Conservation (phyloP, 1,140 invertebrate species). For the Eriosoma lanigerum region DNA sequence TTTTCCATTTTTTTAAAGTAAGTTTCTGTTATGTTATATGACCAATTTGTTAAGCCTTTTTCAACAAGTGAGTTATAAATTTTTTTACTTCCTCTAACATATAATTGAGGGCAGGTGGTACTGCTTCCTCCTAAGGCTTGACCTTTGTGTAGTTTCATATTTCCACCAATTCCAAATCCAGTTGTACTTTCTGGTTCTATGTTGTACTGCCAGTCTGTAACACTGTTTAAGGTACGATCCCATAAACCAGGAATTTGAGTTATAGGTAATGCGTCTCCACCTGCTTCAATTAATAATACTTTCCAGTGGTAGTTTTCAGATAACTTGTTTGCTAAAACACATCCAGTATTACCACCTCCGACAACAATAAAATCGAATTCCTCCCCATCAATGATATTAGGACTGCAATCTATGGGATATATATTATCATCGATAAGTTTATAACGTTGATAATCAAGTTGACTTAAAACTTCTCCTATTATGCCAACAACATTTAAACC, state of each 20-base stretch:
- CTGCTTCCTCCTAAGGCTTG: conserved; percentile 76
- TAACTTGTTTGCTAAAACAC: conserved; percentile 63
- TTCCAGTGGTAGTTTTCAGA: conserved; percentile 60
- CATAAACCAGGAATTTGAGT: conserved; percentile 52
- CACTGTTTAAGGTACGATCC: not conserved
- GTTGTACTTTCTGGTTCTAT: conserved; percentile 60
- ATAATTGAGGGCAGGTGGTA: conserved; percentile 95
- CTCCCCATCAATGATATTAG: not conserved
- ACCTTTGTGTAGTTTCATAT: conserved; percentile 61
- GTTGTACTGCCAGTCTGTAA: conserved; percentile 39
- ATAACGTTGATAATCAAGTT: conserved; percentile 26
- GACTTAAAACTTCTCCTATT: conserved; percentile 26
- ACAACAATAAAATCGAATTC: conserved; percentile 54
- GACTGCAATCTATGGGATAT: conserved; percentile 32
- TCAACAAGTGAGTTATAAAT: conserved; percentile 93
- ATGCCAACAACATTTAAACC: conserved; percentile 37
- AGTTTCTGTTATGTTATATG: conserved; percentile 69
- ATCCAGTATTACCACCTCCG: conserved; percentile 59
- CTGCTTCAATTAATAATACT: conserved; percentile 65
- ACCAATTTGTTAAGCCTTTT: conserved; percentile 70
- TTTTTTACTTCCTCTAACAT: conserved; percentile 85
- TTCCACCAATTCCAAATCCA: conserved; percentile 61
- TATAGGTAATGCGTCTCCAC: conserved; percentile 65
- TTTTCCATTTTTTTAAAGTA: conserved; percentile 67
- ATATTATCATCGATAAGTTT: conserved; percentile 29